Base-by-base conservation (phyloP, 2,888 invertebrate species). In the Epinotia bilunana region DNA sequence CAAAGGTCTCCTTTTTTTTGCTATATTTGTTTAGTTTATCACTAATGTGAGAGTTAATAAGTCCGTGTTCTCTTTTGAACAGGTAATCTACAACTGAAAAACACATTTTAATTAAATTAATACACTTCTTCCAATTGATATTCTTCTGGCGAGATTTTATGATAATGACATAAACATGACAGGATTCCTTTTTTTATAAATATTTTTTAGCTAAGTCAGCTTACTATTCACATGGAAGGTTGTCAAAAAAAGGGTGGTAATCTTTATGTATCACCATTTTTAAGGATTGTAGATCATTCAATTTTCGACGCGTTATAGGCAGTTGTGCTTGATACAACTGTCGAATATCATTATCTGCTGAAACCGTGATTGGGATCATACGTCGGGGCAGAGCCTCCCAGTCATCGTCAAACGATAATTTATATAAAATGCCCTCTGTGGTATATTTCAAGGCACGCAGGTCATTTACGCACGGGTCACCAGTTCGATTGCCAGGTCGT, bases 401-500 rank as follows among this genome's bases (percentile, higher is more conserved):
- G 33, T 73, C 63, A 20, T 79, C 70, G 46, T 78, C 76, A 75
- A 79, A 78, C 53, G 68, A 64, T 60, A 79, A 70, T 69, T 78
- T 79, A 58, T 70, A 78, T 65, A 76, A 58, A 28, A 63, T 46
- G 18, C 49, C 65, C 55, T 76, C 67, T 58, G 60, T 53, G 61
- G 69, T 74, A 68, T 78, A 78, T 65, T 69, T 79, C 13, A 79
- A 72, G 9, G 72, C 79, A 55, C 77, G 73, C 43, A 79, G 63
- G 77, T 79, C 68, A 39, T 72, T 74, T 58, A 79, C 77, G 43
- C 74, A 73, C 28, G 77, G 74, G 61, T 77, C 76, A 3, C 75
- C 79, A 49, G 63, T 71, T 69, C 76, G 77, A 58, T 69, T 74
- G 60, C 78, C 77, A 33, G 76, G 79, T 39, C 78, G 68, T 67